These are phyloP conservation scores for Hafferia zeledoni DNA, from an alignment of 2,797 vertebrate genomes.

Conservation along the genomic window DNA sequence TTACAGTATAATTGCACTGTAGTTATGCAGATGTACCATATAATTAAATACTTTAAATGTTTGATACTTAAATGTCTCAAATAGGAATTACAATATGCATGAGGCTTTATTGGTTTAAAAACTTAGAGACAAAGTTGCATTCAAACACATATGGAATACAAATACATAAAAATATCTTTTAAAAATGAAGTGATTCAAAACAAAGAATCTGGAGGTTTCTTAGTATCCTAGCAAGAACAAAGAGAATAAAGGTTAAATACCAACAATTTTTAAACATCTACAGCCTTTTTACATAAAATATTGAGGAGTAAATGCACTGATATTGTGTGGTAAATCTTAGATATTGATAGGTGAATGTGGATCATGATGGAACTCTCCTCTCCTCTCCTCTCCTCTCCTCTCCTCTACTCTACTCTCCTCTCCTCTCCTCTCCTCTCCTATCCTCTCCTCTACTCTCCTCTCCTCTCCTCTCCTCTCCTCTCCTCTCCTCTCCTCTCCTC, in stretches of 20 bases:
- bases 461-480: background rate
- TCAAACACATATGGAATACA: background rate
- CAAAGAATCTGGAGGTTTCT: background rate
- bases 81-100: background rate
- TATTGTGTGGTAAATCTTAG: background rate
- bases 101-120: background rate
- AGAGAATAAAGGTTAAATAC: background rate
- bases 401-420: background rate
- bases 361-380: background rate
- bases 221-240: background rate
- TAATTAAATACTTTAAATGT: background rate
- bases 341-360: fast-evolving
- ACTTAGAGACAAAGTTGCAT: background rate
- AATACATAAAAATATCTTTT: background rate
- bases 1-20: background rate
- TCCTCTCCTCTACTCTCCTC: too few relatives aligned
- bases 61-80: background rate
- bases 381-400: background rate
- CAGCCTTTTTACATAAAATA: background rate
- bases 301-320: background rate
- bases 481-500: background rate
- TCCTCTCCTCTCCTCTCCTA: too few relatives aligned
- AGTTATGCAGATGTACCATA: background rate
- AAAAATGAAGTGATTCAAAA: background rate
- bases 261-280: background rate